A percentile compares a stretch with the other conserved stretches of the same genome.
These are phyloP conservation scores for Graphium colonna DNA, from an alignment of 2,888 invertebrate species.

Conservation along the genomic window DNA sequence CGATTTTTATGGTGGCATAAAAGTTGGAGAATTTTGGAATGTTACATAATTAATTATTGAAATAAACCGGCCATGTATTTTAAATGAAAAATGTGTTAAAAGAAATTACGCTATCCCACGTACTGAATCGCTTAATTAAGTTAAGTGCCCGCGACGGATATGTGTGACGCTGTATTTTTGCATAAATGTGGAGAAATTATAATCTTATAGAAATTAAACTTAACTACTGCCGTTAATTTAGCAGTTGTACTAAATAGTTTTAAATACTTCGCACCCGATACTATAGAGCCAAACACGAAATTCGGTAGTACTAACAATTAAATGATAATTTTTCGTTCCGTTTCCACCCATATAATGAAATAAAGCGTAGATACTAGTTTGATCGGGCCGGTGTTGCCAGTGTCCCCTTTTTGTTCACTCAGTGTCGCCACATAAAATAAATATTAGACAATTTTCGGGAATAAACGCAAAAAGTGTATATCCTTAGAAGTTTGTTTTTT, in stretches of 20 bases:
- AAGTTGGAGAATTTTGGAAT: slow-evolving; percentile 35
- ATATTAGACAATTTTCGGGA: not conserved
- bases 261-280: slow-evolving; percentile 1
- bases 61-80: slow-evolving; percentile 71
- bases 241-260: slow-evolving; percentile 14
- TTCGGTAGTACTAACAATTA: too few species aligned
- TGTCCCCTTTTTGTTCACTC: not conserved
- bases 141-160: slow-evolving; percentile 45
- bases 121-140: slow-evolving; percentile 55
- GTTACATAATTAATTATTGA: slow-evolving; percentile 41
- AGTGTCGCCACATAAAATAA: slow-evolving; percentile 4
- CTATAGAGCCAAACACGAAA: not conserved
- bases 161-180: slow-evolving; percentile 64
- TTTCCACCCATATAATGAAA: not conserved
- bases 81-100: slow-evolving; percentile 32
- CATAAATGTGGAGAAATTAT: slow-evolving; percentile 43
- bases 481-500: too few species aligned
- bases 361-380: slow-evolving; percentile 1
- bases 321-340: too few species aligned
- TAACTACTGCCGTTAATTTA: slow-evolving; percentile 30
- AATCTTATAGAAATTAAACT: slow-evolving; percentile 27
- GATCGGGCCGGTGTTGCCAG: not conserved
- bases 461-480: too few species aligned
- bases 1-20: slow-evolving; percentile 29
- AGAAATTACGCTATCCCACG: slow-evolving; percentile 35